Base-by-base conservation (phyloP, 35 echinoderm and acorn worm genomes). In the Chiridota heheva region DNA sequence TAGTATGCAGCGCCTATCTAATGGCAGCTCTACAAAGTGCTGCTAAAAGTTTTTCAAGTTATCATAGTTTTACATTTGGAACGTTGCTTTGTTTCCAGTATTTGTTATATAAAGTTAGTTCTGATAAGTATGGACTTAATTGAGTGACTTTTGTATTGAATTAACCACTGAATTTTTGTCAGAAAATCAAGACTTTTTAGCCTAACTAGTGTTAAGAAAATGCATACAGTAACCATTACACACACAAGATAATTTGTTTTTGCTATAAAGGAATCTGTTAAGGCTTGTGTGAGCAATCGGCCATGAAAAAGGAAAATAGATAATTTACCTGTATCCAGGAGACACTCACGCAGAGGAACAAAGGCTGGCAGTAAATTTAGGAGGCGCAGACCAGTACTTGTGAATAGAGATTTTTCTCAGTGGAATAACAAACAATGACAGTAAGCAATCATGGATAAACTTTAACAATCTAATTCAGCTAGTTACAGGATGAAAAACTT, bases 181-280 rank as follows among this genome's bases (percentile, higher is more conserved):
- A 39, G 1, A 2, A 1, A 6, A 46, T 72, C 49, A 46, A 2
- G 32, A 30, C 44, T 44, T 7, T 48, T 72, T 72, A 46, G 35
- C 69, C 42, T 72, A 46, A 72, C 69, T 72, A 72, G 69, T 72
- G 69, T 72, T 31, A 72, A 46, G 69, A 72, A 25, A 72, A 72
- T 72, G 41, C n/a, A 72, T 29, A 47, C 20, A 72, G 42, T 2
- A 44, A 18, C 20, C 33, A 72, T 72, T 28, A 18, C 22, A 29
- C 34, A 72, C 69, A 72, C 69, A 72, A 72, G 40, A 29, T 40
- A 46, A 28, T 40, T 44, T 72, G 22, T 72, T 29, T 26, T 26
- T 28, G 69, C 40, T 28, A 18, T 72, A 46, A n/a, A 72, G 32
- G 69, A 72, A 18, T 72, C 69, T 46, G 66, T 39, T 15, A 72